These are phyloP conservation scores for Tipula confusa DNA, from an alignment of 2,888 invertebrate genomes.

Conservation along the genomic window DNA sequence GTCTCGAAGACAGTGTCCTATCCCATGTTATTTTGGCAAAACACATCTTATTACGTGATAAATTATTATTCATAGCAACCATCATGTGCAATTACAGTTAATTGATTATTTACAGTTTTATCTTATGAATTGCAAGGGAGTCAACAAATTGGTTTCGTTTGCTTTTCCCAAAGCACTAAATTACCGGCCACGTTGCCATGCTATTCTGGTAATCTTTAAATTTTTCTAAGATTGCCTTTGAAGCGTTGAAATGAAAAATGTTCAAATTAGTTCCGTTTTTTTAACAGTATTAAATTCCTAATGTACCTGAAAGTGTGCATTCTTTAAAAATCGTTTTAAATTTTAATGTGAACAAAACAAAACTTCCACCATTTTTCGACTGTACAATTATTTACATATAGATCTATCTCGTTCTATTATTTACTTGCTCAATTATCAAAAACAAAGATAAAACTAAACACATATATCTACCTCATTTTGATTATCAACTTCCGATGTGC, in stretches of 20 bases:
- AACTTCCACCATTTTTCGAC: background rate
- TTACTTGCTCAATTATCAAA: background rate
- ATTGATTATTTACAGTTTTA: background rate
- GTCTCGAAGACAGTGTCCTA: background rate
- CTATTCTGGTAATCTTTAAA: background rate
- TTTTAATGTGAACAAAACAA: background rate
- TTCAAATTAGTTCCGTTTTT: background rate
- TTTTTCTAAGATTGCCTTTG: too few species aligned
- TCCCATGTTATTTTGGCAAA: background rate
- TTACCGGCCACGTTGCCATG: conserved; percentile 3
- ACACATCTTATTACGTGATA: background rate
- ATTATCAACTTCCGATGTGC: conserved; percentile 28
- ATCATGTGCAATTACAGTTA: background rate
- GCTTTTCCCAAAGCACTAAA: background rate
- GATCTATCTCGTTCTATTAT: background rate
- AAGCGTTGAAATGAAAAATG: background rate
- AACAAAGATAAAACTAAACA: conserved; percentile 10
- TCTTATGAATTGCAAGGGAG: background rate
- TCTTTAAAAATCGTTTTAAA: background rate
- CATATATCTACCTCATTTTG: conserved; percentile 9
- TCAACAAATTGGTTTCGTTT: too few species aligned
- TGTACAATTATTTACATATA: background rate
- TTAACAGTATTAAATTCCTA: background rate
- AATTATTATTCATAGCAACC: background rate
- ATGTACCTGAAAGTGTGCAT: background rate